Conservation (phyloP, 2,888 invertebrate genomes). For the Rhagonycha lutea region DNA sequence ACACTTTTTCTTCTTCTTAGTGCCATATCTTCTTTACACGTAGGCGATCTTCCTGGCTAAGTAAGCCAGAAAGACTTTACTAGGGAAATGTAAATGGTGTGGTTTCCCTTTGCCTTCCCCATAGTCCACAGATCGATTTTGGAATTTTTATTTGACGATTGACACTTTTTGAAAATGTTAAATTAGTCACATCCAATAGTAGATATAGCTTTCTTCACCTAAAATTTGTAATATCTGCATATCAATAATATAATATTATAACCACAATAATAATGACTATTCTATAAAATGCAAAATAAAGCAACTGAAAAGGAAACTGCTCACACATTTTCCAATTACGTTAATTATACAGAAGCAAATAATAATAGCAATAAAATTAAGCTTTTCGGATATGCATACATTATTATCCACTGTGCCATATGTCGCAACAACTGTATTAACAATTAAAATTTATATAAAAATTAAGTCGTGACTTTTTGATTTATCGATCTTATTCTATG, state of each 20-base stretch:
- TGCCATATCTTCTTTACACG: no score
- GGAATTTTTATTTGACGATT: no score
- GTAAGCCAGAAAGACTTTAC: no score
- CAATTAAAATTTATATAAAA: background rate
- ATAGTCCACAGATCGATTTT: no score
- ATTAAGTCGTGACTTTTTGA: slow-evolving; percentile 3
- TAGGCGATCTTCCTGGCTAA: no score
- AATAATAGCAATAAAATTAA: background rate
- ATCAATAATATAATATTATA: background rate
- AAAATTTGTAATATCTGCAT: background rate
- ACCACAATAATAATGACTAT: background rate
- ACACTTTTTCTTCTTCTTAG: no score
- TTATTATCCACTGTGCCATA: background rate
- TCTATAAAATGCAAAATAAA: background rate
- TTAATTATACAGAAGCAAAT: background rate
- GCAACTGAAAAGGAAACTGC: background rate
- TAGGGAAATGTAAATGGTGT: no score
- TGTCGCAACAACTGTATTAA: background rate
- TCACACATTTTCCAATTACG: background rate
- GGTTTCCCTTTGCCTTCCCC: no score
- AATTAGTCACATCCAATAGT: background rate
- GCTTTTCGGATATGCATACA: background rate
- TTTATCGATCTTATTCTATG: slow-evolving; percentile 4
- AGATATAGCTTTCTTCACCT: no score
- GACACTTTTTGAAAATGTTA: background rate